Evolutionary conservation across 2,888 invertebrate genomes (phyloP).

Genomic region (Sipunculus nudus): DNA sequence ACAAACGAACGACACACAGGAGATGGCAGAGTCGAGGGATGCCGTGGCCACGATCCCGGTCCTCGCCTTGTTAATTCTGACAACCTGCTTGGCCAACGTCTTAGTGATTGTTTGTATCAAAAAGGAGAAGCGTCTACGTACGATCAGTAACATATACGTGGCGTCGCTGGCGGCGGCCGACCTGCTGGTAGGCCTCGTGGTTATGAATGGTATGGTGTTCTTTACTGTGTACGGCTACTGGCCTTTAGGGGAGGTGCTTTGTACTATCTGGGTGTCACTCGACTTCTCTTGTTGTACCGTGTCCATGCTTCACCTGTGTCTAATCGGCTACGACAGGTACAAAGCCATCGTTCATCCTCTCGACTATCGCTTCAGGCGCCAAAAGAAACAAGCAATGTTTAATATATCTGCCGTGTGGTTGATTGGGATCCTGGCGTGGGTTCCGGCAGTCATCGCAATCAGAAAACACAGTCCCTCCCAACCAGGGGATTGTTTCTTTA

Average conservation of each 20-base stretch:
- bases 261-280: constrained; percentile 24
- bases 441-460: constrained; percentile 17
- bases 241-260: constrained; percentile 25
- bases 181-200: constrained; percentile 22
- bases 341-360: constrained; percentile 21
- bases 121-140: too few relatives aligned
- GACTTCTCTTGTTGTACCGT: constrained; percentile 33
- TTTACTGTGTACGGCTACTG: constrained; percentile 27
- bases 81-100: constrained; percentile 1
- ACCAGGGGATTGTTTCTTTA: too few relatives aligned
- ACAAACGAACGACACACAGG: too few relatives aligned
- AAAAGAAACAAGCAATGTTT: neutral
- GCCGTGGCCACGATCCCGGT: constrained; percentile 3
- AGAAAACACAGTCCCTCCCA: too few relatives aligned
- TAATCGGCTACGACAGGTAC: constrained; percentile 26
- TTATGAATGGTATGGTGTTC: constrained; percentile 26
- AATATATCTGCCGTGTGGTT: constrained; percentile 17
- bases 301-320: constrained; percentile 23
- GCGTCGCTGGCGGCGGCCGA: constrained; percentile 29
- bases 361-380: constrained; percentile 7
- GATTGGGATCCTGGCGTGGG: constrained; percentile 17
- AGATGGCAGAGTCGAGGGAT: too few relatives aligned
- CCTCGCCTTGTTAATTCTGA: neutral
- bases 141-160: constrained; percentile 16
- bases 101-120: constrained; percentile 2